Base-by-base conservation (phyloP, 2,888 invertebrate genomes). In the Thelaira solivaga region DNA sequence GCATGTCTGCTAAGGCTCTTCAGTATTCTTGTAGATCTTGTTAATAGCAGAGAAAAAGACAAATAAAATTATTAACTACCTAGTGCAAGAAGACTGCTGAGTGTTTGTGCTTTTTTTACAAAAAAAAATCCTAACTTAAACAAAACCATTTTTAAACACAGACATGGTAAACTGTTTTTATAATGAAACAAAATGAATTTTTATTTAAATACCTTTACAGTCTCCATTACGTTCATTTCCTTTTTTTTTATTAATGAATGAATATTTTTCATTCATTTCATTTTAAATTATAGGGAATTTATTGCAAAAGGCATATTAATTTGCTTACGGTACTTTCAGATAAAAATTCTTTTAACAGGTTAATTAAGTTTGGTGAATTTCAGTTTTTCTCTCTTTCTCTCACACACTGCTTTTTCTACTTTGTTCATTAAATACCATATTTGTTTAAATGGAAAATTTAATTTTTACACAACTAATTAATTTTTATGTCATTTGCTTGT, bases 311-410 rank as follows among this genome's bases (percentile, higher is more conserved):
- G 10, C n/a, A 45, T 20, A n/a, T 45, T n/a, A 31, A 57, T 68
- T 57, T 57, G 39, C 39, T 29, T 59, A 29, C 20, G 11, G 20
- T 13, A n/a, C 5, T 22, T 47, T 2, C 36, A 13, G 10, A 22
- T 22, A 69, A 31, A 22, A 0, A 49, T 31, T 31, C 16, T n/a
- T 29, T 62, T 45, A 29, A 31, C 43, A 53, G 34, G 10, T 36
- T 43, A 71, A 61, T 61, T 61, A 61, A 53, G 59, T 34, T 53
- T 11, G 18, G 8, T 7, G 61, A 34, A 43, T 49, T 69, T 13
- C 10, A 18, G 11, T 29, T 11, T 31, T 49, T 29, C 20, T 34
- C 6, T 6, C 26, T 31, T 39, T 36, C n/a, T n/a, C n/a, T n/a
- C n/a, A n/a, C n/a, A n/a, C n/a, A n/a, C n/a, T n/a, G n/a, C n/a